Evolutionary conservation across 2,113 vertebrate genomes (phyloP), one percentile per base, ranked within the genome.

Genomic region (Glareola pratincola): DNA sequence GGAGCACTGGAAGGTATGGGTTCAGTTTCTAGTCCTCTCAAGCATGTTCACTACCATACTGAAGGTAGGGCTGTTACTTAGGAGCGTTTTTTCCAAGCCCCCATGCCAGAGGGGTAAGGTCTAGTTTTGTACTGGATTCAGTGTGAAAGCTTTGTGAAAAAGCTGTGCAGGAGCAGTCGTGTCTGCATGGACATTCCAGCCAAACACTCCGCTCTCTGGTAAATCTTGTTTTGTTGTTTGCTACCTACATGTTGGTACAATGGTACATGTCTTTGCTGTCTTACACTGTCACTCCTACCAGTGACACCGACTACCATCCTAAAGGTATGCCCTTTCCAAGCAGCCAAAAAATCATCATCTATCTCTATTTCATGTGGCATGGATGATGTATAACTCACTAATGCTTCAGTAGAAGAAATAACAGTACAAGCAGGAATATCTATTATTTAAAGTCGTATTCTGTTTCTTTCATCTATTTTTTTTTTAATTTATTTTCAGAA

Each of bases 1-100:
- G n/a, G 18, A 50, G 18, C 5, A 10, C 43, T 69, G 53, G 53
- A 48, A 74, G 15, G 11, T n/a, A 19, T 5, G 26, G 23, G 43
- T 50, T 27, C 7, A 5, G 26, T 21, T 66, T 37, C 5, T 26
- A 19, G 41, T 36, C 37, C 30, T 47, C 34, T 29, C 32, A 27
- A 67, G 78, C 36, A 12, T 0, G 7, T 41, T 51, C 12, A 5
- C 7, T 18, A 11, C 56, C 1, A 0, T 12, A 17, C 14, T 34
- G 50, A 53, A 62, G 37, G 54, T 0, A 29, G 32, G 32, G 47
- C 73, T 82, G 17, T 26, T 26, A 14, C 14, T 37, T 16, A 7
- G 48, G 10, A 64, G 43, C 26, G 56, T 17, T 56, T 30, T 43
- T 91, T 51, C 30, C 30, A 68, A 72, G 51, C 18, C 24, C 48